phyloP scores from a whole-genome alignment of 1,140 invertebrate species.

The Drosophila sulfurigaster region DNA sequence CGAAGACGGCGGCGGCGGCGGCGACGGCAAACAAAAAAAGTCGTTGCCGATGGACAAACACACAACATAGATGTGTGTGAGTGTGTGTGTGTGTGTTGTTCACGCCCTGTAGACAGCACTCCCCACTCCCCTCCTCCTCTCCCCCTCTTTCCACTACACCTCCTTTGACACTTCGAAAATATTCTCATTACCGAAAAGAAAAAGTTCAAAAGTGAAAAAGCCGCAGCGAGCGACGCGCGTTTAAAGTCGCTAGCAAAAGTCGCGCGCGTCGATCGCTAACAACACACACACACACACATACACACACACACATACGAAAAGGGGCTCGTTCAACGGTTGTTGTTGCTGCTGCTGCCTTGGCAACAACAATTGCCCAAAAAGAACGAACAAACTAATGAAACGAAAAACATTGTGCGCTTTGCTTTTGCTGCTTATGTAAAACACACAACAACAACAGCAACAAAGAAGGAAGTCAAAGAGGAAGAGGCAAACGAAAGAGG shows the following conservation, averaged over 20 bases:
- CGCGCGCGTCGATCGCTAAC: slow-evolving; percentile 31
- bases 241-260: slow-evolving; percentile 46
- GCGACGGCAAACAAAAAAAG: slow-evolving; percentile 60
- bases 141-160: not conserved
- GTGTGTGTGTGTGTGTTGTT: not conserved
- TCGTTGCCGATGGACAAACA: slow-evolving; percentile 47
- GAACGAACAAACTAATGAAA: not conserved
- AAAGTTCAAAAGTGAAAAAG: slow-evolving; percentile 72
- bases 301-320: slow-evolving; percentile 21
- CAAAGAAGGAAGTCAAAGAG: not conserved
- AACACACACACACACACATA: slow-evolving; percentile 22
- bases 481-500: not conserved
- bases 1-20: slow-evolving; percentile 18
- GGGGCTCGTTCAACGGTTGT: slow-evolving; percentile 66
- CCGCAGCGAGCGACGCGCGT: slow-evolving; percentile 48
- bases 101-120: not conserved
- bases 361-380: slow-evolving; percentile 45
- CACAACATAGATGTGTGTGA: not conserved
- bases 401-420: not conserved
- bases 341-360: slow-evolving; percentile 10
- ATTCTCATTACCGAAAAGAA: slow-evolving; percentile 10
- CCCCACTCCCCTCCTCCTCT: too few species aligned
- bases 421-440: slow-evolving; percentile 53
- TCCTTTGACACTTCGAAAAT: not conserved
- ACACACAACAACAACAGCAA: too few species aligned